Conservation (phyloP, 1,140 invertebrate species). For the Homalodisca vitripennis region DNA sequence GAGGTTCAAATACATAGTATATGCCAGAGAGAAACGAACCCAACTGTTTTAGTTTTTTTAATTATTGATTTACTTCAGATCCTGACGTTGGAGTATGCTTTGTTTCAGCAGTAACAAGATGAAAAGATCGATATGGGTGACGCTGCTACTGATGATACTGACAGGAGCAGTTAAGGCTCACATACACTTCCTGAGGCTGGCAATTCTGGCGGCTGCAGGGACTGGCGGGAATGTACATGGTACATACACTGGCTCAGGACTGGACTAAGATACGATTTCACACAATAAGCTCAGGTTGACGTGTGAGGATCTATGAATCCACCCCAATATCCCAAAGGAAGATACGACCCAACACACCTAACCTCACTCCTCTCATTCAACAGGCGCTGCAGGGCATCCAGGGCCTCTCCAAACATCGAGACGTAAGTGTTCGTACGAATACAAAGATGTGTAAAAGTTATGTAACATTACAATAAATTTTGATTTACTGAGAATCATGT, state of each 20-base stretch:
- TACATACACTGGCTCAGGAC: slow-evolving; percentile 52
- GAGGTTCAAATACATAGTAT: no score
- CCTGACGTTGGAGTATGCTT: no score
- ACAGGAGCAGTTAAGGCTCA: slow-evolving; percentile 37
- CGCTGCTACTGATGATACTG: slow-evolving; percentile 37
- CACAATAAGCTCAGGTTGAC: no score
- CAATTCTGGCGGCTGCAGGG: slow-evolving; percentile 49
- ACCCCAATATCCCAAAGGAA: no score
- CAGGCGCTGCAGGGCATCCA: slow-evolving; percentile 26
- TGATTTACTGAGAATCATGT: no score
- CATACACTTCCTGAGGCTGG: slow-evolving; percentile 41
- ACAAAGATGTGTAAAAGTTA: no score
- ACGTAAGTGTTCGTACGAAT: slow-evolving; percentile 34
- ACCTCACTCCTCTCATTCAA: slow-evolving; percentile 5
- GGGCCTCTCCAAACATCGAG: slow-evolving; percentile 38
- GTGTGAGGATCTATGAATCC: no score
- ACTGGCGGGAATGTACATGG: slow-evolving; percentile 50
- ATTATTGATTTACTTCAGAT: no score
- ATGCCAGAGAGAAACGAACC: no score
- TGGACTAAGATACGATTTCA: slow-evolving; percentile 52
- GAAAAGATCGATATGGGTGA: slow-evolving; percentile 26
- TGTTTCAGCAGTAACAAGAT: no score
- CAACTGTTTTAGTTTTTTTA: no score
- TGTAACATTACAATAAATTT: no score
- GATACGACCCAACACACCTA: slow-evolving; percentile 42